Evolutionary conservation across 2,113 vertebrate genomes (phyloP).

Genomic region (Tursiops truncatus): DNA sequence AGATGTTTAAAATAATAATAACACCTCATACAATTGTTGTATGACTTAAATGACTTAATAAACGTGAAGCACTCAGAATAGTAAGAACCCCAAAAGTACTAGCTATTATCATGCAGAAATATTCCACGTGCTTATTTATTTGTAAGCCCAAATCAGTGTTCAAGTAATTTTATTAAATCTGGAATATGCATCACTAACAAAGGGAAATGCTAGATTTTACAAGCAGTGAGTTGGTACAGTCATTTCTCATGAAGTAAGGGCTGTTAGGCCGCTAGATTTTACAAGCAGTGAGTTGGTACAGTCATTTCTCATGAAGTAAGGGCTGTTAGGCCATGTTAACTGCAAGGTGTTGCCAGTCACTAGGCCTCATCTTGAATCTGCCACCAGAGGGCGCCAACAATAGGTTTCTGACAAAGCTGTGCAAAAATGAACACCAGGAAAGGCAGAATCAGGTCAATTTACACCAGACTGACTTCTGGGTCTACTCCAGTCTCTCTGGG

Average conservation of each 20-base stretch:
- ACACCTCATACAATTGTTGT: neutral
- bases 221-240: no score
- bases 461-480: neutral
- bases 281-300: neutral
- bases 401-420: neutral
- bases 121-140: neutral
- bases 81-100: neutral
- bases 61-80: neutral
- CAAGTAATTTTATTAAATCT: neutral
- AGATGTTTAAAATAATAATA: no score
- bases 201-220: neutral
- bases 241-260: neutral
- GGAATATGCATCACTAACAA: neutral
- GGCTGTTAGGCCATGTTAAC: neutral
- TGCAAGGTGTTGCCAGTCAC: no score
- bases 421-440: accelerated
- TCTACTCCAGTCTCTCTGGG: neutral
- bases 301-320: neutral
- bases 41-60: neutral
- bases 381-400: slow-evolving; percentile 23
- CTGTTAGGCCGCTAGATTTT: neutral
- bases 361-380: neutral
- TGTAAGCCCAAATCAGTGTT: neutral
- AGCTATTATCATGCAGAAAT: neutral
- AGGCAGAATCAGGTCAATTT: neutral